Conservation (phyloP, 1,140 invertebrate species). For the Drosophila bocki region DNA sequence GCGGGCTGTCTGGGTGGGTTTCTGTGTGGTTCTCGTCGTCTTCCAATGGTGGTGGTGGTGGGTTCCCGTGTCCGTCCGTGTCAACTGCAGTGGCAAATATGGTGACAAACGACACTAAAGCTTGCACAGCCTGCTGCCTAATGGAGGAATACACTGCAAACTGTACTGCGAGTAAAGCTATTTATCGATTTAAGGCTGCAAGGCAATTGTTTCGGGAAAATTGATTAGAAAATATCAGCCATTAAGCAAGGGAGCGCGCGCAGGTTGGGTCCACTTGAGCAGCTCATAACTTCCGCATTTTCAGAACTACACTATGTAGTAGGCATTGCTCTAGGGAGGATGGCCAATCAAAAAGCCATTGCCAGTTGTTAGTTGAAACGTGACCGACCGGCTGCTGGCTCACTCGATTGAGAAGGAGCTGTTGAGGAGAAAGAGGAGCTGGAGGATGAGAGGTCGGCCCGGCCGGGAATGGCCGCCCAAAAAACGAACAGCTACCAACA, state of each 20-base stretch:
- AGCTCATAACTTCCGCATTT: conserved; percentile 59
- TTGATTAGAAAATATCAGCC: conserved; percentile 41
- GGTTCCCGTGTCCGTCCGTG: conserved; percentile 32
- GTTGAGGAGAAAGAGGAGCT: neutral
- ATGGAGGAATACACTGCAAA: conserved; percentile 20
- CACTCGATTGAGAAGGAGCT: neutral
- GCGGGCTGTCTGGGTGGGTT: conserved; percentile 40
- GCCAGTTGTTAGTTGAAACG: conserved; percentile 55
- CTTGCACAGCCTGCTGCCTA: conserved; percentile 40
- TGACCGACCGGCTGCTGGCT: conserved; percentile 41
- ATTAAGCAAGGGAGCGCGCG: conserved; percentile 19
- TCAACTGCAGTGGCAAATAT: conserved; percentile 56
- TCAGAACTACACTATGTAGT: conserved; percentile 35
- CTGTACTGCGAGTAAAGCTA: neutral
- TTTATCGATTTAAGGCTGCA: conserved; percentile 31
- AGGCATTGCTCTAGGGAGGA: conserved; percentile 42
- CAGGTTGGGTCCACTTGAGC: conserved; percentile 12
- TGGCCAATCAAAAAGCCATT: conserved; percentile 51
- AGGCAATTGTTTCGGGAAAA: conserved; percentile 22
- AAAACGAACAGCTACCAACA: conserved; percentile 54
- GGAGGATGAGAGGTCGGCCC: conserved; percentile 18
- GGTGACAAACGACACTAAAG: conserved; percentile 60
- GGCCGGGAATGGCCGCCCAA: conserved; percentile 24
- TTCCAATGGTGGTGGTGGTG: conserved; percentile 14
- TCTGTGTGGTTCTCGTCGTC: conserved; percentile 1